phyloP scores from a whole-genome alignment of 2,888 invertebrate genomes.

The Torymus tubicola region DNA sequence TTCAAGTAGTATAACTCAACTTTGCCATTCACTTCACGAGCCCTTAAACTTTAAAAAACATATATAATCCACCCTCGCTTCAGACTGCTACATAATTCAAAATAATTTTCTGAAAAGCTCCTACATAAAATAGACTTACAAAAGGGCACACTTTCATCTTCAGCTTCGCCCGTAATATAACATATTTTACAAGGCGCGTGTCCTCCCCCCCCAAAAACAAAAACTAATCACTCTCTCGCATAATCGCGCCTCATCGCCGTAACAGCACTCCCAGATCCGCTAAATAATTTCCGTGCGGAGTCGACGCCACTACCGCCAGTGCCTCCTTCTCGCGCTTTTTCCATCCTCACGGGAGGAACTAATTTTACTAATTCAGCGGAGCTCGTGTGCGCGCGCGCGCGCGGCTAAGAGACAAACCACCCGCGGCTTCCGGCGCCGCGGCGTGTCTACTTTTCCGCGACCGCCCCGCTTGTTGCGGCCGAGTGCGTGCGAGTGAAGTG shows the following conservation, averaged over 20 bases:
- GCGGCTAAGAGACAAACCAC: conserved; percentile 6
- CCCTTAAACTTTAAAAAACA: too few species aligned
- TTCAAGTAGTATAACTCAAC: too few species aligned
- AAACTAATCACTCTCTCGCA: background rate
- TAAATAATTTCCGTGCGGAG: conserved; percentile 21
- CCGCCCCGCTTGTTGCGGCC: background rate
- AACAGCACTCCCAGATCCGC: background rate
- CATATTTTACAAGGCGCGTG: background rate
- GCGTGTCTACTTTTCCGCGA: background rate
- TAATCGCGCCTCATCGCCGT: too few species aligned
- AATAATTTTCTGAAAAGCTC: too few species aligned
- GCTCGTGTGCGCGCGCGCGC: background rate
- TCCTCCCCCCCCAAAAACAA: background rate
- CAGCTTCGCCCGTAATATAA: too few species aligned
- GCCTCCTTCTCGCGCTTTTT: background rate
- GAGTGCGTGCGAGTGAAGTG: background rate
- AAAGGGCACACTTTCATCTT: too few species aligned
- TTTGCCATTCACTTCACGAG: too few species aligned
- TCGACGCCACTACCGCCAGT: too few species aligned
- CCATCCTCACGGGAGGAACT: conserved; percentile 61
- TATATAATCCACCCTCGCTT: too few species aligned
- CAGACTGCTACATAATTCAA: too few species aligned
- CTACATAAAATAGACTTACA: too few species aligned
- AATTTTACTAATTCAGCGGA: conserved; percentile 68
- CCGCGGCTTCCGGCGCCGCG: background rate